Evolutionary conservation across 2,888 invertebrate species (phyloP), one percentile per base, ranked within the genome.

Genomic region (Orchesella flavescens): DNA sequence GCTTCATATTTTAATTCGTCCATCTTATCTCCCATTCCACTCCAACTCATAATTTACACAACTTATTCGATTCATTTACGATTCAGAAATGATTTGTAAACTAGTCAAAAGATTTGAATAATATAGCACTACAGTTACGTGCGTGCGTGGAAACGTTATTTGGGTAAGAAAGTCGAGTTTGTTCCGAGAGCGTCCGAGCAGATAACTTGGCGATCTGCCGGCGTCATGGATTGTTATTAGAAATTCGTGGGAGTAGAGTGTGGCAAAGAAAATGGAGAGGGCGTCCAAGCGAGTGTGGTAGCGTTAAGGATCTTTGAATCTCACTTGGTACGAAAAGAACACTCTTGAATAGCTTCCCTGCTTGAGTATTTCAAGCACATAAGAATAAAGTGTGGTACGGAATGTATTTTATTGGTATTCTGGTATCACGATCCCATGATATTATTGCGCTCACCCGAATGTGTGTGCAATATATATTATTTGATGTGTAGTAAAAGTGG

Each of bases 351-450:
- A n/a, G 34, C 3, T 34, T 15, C 13, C 59, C 17, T 34, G 24
- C 34, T 59, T n/a, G n/a, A 17, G 44, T 43, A 65, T 65, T 65
- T 65, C n/a, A 15, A 44, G 44, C 65, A 65, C 34, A 65, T 65
- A 65, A 65, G 34, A 65, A 1, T 65, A 34, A 2, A 21, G 23
- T 61, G 57, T 23, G 23, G 7, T 21, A n/a, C 13, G 65, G 43
- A 65, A n/a, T 65, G 44, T 17, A 43, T 65, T 61, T 65, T 65
- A 65, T 65, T 65, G 44, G n/a, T 65, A n/a, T 65, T 44, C 17
- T 10, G n/a, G n/a, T n/a, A 4, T 65, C 10, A 24, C 65, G n/a
- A 65, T 65, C 61, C 34, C 65, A n/a, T 65, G 13, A n/a, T 65
- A 65, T 34, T 65, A 65, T 59, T 55, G 17, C 55, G 12, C 55